A percentile compares a stretch with the other conserved stretches of the same genome.
Evolutionary conservation across 2,888 invertebrate species (phyloP).

Genomic region (Phasia obesa): DNA sequence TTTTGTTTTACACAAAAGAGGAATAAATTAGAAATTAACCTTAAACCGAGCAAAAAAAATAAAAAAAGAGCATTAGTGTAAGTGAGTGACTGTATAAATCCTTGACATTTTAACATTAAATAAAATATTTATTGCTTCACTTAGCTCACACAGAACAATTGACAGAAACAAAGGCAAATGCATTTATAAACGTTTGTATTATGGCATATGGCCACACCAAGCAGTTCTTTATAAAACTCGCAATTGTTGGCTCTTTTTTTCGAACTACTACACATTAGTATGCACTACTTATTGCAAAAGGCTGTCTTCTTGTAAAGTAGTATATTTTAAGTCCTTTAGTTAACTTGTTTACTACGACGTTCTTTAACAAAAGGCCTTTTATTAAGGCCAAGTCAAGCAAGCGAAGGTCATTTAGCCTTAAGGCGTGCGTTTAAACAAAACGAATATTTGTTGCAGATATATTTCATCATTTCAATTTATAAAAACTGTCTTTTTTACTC

Average conservation of each 20-base stretch:
- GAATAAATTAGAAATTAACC: neutral
- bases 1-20: neutral
- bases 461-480: neutral
- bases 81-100: constrained; percentile 58
- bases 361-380: no score
- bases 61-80: neutral
- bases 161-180: constrained; percentile 24
- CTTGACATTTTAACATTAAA: constrained; percentile 70
- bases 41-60: neutral
- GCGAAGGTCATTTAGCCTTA: no score
- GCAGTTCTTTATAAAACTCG: no score
- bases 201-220: no score
- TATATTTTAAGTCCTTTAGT: no score
- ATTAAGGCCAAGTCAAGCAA: no score
- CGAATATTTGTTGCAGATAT: neutral
- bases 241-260: neutral
- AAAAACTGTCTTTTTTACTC: no score
- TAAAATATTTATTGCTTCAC: constrained; percentile 67
- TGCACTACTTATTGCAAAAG: no score
- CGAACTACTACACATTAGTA: no score
- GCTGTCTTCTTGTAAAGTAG: no score
- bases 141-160: constrained; percentile 51
- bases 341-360: no score
- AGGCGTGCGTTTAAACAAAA: no score
- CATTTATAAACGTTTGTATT: neutral